A percentile compares a stretch with the other conserved stretches of the same genome.
These are phyloP conservation scores for Ophion obscuratus DNA, from an alignment of 2,888 invertebrate genomes.

Conservation along the genomic window DNA sequence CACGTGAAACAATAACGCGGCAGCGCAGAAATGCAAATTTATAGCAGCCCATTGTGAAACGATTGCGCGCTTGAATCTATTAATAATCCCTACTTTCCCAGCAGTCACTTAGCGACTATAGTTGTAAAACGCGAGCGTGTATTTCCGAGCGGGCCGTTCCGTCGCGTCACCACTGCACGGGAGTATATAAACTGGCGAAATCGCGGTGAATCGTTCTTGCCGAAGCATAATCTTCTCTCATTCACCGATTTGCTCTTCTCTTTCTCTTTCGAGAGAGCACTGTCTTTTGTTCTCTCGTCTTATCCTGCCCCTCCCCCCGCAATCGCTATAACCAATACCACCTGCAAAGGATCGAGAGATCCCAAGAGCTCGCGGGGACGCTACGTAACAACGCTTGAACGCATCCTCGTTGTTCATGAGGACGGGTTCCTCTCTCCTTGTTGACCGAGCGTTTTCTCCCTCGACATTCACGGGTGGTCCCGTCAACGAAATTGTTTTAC, in stretches of 20 bases:
- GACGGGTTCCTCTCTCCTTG: constrained; percentile 18
- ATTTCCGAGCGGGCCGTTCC: constrained; percentile 15
- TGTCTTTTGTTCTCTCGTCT: constrained; percentile 34
- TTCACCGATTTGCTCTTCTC: constrained; percentile 35
- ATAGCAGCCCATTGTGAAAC: constrained; percentile 8
- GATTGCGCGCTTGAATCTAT: constrained; percentile 31
- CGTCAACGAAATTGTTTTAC: constrained; percentile 65
- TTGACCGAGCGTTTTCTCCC: constrained; percentile 30
- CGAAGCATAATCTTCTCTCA: constrained; percentile 39
- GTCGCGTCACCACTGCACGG: constrained; percentile 25
- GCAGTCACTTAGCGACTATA: not conserved
- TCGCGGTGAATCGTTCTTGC: constrained; percentile 24
- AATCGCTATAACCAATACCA: not conserved
- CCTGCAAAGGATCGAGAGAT: constrained; percentile 23
- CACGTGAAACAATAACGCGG: no score
- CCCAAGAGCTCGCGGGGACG: constrained; percentile 1
- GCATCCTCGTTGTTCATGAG: constrained; percentile 18
- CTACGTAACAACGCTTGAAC: not conserved
- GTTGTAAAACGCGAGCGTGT: constrained; percentile 8
- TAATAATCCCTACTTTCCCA: constrained; percentile 27
- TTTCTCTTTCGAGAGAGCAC: not conserved
- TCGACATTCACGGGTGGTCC: constrained; percentile 61
- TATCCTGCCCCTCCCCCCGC: not conserved
- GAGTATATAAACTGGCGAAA: constrained; percentile 22
- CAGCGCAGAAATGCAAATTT: constrained; percentile 4